Base-by-base conservation (phyloP, 2,113 vertebrate genomes). In the Eulemur macaco region DNA sequence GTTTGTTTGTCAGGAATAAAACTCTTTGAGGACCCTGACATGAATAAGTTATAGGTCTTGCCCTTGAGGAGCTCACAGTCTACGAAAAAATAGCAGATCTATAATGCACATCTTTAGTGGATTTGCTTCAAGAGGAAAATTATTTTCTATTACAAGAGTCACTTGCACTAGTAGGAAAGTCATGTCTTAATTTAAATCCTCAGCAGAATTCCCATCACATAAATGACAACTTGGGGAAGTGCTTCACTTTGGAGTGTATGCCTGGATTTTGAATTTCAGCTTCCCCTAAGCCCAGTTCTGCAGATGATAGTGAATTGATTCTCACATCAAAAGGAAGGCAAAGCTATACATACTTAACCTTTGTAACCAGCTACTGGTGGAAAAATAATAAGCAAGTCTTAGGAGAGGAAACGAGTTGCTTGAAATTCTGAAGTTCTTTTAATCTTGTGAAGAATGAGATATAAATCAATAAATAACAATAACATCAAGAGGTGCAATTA, bases 381-480 rank as follows among this genome's bases (percentile, higher is more conserved):
- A 83, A 96, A 92, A 96, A 84, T 93, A 97, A 97, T 93, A 96
- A 97, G 89, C 68, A 95, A 96, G 74, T 83, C 95, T 93, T 95
- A 56, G 89, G 83, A 97, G 84, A 27, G 47, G 66, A 83, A 92
- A 84, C 66, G 45, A 60, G 84, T 93, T 96, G 68, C 95, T 94
- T 93, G 93, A 94, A 94, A 95, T 93, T 89, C 86, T 78, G 6
- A 39, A 76, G 86, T 93, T 95, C 94, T 96, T 98, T 97, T 96
- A 96, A 97, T 97, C 96, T 97, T 96, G 92, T 11, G 76, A 95
- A 77, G 68, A 60, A 94, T 87, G 71, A 52, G 71, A 71, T 88
- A 93, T 84, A 87, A 97, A 97, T 97, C 97, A 97, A 96, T 97
- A 97, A 98, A 94, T 90, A 97, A 97, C 96, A 97, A 95, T 95